Evolutionary conservation across 2,888 invertebrate genomes (phyloP).

Genomic region (Molanna angustata): DNA sequence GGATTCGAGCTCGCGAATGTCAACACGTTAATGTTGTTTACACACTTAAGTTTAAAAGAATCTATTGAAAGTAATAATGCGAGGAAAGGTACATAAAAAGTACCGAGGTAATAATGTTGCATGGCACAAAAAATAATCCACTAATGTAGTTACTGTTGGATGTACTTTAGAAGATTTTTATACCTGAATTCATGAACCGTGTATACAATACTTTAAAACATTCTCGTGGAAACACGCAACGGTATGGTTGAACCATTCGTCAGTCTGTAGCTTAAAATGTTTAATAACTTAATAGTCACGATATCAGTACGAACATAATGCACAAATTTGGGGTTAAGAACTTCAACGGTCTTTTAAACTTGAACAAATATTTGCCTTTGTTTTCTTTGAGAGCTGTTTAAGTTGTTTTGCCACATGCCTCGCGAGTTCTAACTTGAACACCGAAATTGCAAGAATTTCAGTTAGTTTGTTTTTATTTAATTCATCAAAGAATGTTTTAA

Average conservation of each 20-base stretch:
- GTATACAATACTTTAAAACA: constrained; percentile 1
- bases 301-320: constrained; percentile 10
- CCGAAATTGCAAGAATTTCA: not conserved
- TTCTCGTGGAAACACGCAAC: not conserved
- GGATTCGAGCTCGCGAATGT: no score
- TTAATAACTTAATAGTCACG: constrained; percentile 33
- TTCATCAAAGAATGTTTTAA: no score
- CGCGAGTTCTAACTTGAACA: not conserved
- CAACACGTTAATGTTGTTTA: no score
- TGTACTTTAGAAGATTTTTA: no score
- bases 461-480: not conserved
- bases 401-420: constrained; percentile 11
- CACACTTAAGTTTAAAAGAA: no score
- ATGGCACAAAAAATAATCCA: no score
- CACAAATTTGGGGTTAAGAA: constrained; percentile 9
- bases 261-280: constrained; percentile 23
- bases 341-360: constrained; percentile 17
- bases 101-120: no score
- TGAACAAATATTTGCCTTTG: constrained; percentile 18
- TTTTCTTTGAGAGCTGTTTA: constrained; percentile 10
- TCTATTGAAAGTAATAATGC: no score
- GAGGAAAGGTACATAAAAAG: no score
- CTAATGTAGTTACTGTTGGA: no score
- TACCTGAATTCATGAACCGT: no score
- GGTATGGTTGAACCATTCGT: not conserved